Percentiles rank a stretch among this genome's conserved stretches.
phyloP scores from a whole-genome alignment of 1,140 invertebrate genomes.

The Rhysida immarginata region DNA sequence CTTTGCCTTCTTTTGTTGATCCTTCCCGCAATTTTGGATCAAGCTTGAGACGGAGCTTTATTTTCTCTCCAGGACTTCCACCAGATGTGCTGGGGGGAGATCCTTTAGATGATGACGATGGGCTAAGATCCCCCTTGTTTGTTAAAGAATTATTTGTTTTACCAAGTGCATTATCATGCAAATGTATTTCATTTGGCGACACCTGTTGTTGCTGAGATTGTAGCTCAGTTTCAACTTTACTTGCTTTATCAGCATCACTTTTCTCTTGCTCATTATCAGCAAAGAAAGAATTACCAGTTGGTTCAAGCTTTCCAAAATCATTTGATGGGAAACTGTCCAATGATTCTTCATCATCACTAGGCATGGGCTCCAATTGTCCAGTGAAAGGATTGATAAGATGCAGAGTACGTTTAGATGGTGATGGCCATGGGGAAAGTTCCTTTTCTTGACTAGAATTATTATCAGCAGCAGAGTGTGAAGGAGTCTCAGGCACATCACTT shows the following conservation, averaged over 20 bases:
- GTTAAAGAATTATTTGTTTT: too few relatives aligned
- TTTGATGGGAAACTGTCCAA: background rate
- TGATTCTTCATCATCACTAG: conserved; percentile 29
- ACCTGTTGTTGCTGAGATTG: background rate
- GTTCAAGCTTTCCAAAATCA: too few relatives aligned
- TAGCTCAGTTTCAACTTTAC: background rate
- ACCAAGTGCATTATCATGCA: too few relatives aligned
- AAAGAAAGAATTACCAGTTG: background rate
- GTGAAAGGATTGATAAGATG: conserved; percentile 77
- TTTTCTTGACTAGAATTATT: conserved; percentile 13
- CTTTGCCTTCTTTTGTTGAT: conserved; percentile 12
- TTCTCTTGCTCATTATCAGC: background rate
- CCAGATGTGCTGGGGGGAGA: conserved; percentile 17
- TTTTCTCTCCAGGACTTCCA: conserved; percentile 49
- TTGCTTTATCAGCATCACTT: background rate
- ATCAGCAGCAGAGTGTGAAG: background rate
- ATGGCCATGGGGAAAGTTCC: conserved; percentile 18
- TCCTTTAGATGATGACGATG: conserved; percentile 2
- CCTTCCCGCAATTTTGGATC: conserved; percentile 30
- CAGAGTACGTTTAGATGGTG: conserved; percentile 39
- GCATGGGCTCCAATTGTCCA: conserved; percentile 64
- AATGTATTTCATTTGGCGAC: background rate
- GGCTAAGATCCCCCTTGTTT: conserved; percentile 14
- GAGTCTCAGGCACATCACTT: background rate
- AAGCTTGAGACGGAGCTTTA: conserved; percentile 64